phyloP scores from a whole-genome alignment of 2,797 vertebrate genomes.

The Menidia menidia region DNA sequence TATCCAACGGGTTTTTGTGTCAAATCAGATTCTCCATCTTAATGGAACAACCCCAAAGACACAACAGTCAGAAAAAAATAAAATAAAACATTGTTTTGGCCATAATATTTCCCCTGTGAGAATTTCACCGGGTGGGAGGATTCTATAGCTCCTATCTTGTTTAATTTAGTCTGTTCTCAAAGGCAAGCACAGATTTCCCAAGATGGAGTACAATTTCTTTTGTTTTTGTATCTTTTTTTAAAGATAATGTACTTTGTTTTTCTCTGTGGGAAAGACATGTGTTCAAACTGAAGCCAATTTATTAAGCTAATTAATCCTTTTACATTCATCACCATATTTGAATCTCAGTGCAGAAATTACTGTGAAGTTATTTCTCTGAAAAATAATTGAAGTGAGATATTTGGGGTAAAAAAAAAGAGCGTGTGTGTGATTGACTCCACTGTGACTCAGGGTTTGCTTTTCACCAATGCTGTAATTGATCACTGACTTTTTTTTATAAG shows the following conservation, averaged over 20 bases:
- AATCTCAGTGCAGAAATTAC: neutral
- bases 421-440: neutral
- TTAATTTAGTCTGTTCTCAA: slow-evolving; percentile 12
- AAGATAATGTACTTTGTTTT: slow-evolving; percentile 20
- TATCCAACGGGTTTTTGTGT: slow-evolving; percentile 10
- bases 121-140: neutral
- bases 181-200: slow-evolving; percentile 9
- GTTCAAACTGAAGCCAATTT: no score
- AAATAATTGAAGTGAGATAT: neutral
- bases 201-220: neutral
- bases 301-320: neutral
- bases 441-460: neutral
- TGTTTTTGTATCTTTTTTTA: neutral
- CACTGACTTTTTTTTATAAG: neutral
- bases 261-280: neutral
- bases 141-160: neutral
- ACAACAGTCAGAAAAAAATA: slow-evolving; percentile 25
- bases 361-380: neutral
- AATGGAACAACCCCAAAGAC: slow-evolving; percentile 24
- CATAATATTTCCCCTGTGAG: slow-evolving; percentile 15
- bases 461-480: neutral
- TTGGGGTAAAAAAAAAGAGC: neutral
- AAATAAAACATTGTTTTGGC: slow-evolving; percentile 34
- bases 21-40: slow-evolving; percentile 32
- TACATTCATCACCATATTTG: neutral